Evolutionary conservation across 2,797 vertebrate species (phyloP).

Genomic region (Ispidina picta): DNA sequence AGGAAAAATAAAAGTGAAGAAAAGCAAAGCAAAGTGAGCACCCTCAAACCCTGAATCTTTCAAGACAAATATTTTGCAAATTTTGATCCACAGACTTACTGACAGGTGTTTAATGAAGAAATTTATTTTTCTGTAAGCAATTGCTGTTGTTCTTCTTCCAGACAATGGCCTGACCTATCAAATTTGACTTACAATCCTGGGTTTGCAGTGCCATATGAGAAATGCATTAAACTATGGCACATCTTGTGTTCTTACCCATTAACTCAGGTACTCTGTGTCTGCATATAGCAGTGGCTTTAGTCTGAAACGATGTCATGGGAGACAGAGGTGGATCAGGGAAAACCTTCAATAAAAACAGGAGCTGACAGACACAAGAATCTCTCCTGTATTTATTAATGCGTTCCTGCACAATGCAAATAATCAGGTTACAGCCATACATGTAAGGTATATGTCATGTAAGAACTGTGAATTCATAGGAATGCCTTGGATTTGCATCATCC

Average conservation of each 20-base stretch:
- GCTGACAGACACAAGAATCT: background rate
- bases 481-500: background rate
- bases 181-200: background rate
- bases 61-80: background rate
- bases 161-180: background rate
- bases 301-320: fast-evolving
- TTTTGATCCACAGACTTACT: background rate
- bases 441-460: background rate
- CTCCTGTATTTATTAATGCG: background rate
- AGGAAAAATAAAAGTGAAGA: too few species aligned
- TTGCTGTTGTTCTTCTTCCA: background rate
- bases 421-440: background rate
- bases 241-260: background rate
- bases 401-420: background rate
- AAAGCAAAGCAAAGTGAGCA: too few species aligned
- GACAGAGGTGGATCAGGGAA: background rate
- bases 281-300: background rate
- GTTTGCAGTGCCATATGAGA: background rate
- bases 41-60: background rate
- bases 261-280: background rate
- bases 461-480: background rate
- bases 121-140: background rate
- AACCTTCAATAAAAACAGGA: background rate
- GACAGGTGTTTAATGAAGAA: background rate
- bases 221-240: background rate